Conservation (phyloP, 2,888 invertebrate genomes). For the Spisula subtruncata region DNA sequence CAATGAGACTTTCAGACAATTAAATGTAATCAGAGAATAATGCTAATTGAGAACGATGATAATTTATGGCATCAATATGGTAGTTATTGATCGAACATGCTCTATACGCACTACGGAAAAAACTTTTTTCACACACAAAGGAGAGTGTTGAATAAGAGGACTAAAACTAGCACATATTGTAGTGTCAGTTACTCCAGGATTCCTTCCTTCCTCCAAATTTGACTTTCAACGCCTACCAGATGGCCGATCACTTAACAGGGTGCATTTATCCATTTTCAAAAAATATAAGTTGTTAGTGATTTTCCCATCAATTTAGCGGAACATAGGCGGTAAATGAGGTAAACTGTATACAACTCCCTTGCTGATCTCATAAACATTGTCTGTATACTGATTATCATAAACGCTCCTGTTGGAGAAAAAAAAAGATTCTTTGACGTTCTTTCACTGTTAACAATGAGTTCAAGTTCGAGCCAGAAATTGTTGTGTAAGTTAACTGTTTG, state of each 20-base stretch:
- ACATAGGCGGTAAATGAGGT: constrained; percentile 42
- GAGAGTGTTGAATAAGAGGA: not conserved
- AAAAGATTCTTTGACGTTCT: not conserved
- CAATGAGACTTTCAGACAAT: too few relatives aligned
- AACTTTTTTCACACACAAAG: too few relatives aligned
- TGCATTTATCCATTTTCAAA: constrained; percentile 36
- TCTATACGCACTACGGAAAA: too few relatives aligned
- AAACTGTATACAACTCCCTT: constrained; percentile 32
- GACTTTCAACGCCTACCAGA: constrained; percentile 42
- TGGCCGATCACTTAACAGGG: constrained; percentile 55
- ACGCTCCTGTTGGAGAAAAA: not conserved
- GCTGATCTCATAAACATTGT: constrained; percentile 23
- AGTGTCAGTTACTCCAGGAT: not conserved
- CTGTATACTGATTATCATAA: not conserved
- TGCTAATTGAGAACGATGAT: too few relatives aligned
- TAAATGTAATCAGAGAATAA: too few relatives aligned
- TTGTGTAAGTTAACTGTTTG: not conserved
- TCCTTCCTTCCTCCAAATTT: not conserved
- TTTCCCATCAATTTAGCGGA: constrained; percentile 49
- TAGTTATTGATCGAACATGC: too few relatives aligned
- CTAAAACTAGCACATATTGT: too few relatives aligned
- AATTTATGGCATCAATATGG: too few relatives aligned
- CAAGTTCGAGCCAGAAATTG: not conserved
- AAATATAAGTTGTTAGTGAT: constrained; percentile 47
- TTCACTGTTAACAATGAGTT: constrained; percentile 26